Conservation (phyloP, 2,113 vertebrate genomes). For the Crocuta crocuta region DNA sequence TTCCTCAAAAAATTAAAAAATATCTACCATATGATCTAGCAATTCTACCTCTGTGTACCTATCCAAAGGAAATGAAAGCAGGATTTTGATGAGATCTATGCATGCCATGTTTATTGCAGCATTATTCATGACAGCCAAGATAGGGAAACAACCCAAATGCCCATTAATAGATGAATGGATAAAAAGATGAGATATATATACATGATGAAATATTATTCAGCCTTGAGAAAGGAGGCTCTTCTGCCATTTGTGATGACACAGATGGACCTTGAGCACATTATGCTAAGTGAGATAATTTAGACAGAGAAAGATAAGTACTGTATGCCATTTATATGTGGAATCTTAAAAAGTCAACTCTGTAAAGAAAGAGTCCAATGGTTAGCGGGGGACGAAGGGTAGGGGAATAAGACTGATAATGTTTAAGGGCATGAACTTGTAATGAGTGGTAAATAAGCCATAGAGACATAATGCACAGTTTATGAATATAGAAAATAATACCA, state of each 20-base stretch:
- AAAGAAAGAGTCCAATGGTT: not conserved
- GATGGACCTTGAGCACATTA: not conserved
- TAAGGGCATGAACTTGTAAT: not conserved
- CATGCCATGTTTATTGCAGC: not conserved
- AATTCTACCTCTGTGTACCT: not conserved
- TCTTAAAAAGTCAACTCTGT: not conserved
- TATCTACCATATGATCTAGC: not conserved
- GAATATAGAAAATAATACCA: not conserved
- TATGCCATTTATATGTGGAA: not conserved
- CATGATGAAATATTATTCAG: not conserved
- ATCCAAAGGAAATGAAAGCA: not conserved
- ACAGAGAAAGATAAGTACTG: not conserved
- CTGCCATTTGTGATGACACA: not conserved
- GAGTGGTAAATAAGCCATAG: not conserved
- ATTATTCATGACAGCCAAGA: not conserved
- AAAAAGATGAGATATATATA: not conserved
- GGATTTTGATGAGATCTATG: not conserved
- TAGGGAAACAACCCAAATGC: not conserved
- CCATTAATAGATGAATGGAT: not conserved
- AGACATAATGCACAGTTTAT: not conserved
- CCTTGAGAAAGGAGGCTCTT: not conserved
- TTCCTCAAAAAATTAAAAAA: not conserved
- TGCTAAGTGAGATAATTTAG: not conserved
- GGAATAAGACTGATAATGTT: not conserved
- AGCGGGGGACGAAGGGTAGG: not conserved